Evolutionary conservation across 2,113 vertebrate genomes (phyloP), one percentile per base, ranked within the genome.

Genomic region (Nipponia nippon): DNA sequence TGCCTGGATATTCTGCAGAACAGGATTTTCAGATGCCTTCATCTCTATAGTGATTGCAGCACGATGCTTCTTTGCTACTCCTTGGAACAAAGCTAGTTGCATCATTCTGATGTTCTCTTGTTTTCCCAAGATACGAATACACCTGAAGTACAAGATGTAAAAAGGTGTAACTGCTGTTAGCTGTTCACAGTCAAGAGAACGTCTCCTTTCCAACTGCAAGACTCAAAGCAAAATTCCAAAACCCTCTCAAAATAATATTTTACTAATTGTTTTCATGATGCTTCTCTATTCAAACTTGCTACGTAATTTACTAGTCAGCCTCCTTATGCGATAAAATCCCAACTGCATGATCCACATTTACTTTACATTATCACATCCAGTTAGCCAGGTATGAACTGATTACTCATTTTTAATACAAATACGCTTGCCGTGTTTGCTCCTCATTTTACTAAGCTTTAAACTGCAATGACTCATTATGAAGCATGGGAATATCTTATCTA

Each of bases 1-100:
- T 15, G 99, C 98, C 93, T 99, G 98, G 19, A 98, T 86, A 87
- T 98, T 99, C 91, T 99, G 98, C 17, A 99, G 98, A 87, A 99
- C 99, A 1, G 99, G 99, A 94, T 99, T 99, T 95, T 99, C 99
- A 6, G 99, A 99, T 27, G 99, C 99, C 93, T 99, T 99, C 99
- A 99, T 99, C 97, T 99, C 99, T 52, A 99, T 98, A 7, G 99
- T 99, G 87, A 99, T 98, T 0, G 99, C 99, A 47, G 99, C 98
- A 18, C 98, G 97, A 66, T 98, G 98, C 87, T 98, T 98, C 97
- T 99, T 99, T 15, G 99, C 99, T 12, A 99, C 97, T 17, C 99
- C 99, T 95, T 99, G 99, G 96, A 99, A 99, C 87, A 99, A 97
- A 89, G 99, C 98, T 83, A 99, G 77, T 29, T 99, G 98, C 96